Evolutionary conservation across 2,113 vertebrate species (phyloP).

Genomic region (Chaenogobius annularis): DNA sequence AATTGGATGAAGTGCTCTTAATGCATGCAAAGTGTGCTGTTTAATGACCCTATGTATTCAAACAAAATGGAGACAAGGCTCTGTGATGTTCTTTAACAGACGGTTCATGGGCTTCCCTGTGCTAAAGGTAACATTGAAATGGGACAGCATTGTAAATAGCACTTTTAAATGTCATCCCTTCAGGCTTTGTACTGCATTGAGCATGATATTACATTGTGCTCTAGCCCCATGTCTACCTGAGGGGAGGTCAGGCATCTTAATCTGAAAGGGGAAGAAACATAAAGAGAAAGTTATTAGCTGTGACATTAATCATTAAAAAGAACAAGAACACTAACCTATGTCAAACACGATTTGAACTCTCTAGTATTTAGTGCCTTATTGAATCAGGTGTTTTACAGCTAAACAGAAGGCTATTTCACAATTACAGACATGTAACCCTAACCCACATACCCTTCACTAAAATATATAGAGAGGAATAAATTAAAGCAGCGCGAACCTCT

Average conservation of each 20-base stretch:
- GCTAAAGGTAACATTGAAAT: constrained; percentile 32
- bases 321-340: background rate
- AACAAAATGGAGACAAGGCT: background rate
- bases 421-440: background rate
- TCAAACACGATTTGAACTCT: constrained; percentile 8
- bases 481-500: constrained; percentile 31
- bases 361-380: background rate
- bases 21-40: background rate
- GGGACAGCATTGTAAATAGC: constrained; percentile 34
- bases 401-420: background rate
- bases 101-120: constrained; percentile 24
- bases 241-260: constrained; percentile 29
- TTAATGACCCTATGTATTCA: background rate
- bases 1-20: background rate
- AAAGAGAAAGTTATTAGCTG: constrained; percentile 17
- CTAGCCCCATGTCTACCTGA: constrained; percentile 51
- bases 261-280: constrained; percentile 48
- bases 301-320: constrained; percentile 27
- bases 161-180: constrained; percentile 49
- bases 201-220: constrained; percentile 20
- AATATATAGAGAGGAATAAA: too few species aligned
- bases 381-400: background rate
- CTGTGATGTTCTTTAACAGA: constrained; percentile 6
- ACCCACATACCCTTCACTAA: too few species aligned
- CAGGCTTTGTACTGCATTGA: constrained; percentile 25